Conservation (phyloP, 2,113 vertebrate genomes). For the Tamias sibiricus region DNA sequence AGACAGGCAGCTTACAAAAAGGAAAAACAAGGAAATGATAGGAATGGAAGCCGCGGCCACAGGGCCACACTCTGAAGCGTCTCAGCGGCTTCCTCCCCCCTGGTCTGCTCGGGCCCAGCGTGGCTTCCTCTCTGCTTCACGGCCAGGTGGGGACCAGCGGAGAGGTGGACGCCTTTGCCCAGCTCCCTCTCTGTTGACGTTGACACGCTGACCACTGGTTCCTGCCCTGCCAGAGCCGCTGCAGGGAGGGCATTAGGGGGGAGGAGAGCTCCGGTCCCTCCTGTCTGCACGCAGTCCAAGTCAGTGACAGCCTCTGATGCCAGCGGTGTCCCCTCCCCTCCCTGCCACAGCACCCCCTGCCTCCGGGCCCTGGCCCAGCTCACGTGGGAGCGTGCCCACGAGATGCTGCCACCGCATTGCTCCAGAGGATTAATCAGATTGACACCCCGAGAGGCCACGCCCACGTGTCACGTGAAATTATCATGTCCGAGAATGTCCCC, state of each 20-base stretch:
- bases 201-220: neutral
- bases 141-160: neutral
- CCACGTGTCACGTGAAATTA: neutral
- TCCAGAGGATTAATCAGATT: neutral
- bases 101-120: too few species aligned
- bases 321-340: too few species aligned
- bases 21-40: too few species aligned
- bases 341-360: too few species aligned
- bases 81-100: neutral
- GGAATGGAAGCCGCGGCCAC: too few species aligned
- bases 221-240: neutral
- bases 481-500: neutral
- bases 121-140: neutral
- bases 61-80: neutral
- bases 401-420: neutral
- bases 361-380: neutral
- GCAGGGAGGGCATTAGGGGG: neutral
- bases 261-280: neutral
- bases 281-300: neutral
- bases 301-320: too few species aligned
- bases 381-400: accelerated
- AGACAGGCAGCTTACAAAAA: too few species aligned
- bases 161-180: neutral
- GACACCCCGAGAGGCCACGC: neutral
- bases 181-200: conserved; percentile 27